These are phyloP conservation scores for Spodoptera frugiperda DNA, from an alignment of 1,140 invertebrate genomes.

Conservation along the genomic window DNA sequence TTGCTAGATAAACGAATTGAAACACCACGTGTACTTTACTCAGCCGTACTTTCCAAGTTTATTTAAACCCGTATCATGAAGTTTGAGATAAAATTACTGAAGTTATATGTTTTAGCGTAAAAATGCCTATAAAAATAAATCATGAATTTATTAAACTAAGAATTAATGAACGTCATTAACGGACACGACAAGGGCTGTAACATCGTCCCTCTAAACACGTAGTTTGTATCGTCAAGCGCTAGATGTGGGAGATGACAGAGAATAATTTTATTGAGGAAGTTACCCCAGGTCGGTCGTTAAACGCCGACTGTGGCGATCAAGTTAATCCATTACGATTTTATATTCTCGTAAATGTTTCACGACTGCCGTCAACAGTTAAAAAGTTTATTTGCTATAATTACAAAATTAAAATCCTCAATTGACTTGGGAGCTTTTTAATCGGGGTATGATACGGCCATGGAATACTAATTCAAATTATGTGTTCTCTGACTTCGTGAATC, in stretches of 20 bases:
- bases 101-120: no score
- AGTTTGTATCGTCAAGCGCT: conserved; percentile 39
- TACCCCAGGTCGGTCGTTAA: conserved; percentile 78
- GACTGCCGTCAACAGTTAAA: conserved; percentile 73
- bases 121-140: no score
- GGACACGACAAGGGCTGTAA: neutral
- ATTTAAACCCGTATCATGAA: no score
- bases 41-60: no score
- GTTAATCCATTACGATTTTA: conserved; percentile 84
- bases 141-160: no score
- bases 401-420: conserved; percentile 54
- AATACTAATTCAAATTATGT: neutral
- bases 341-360: conserved; percentile 82
- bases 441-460: neutral
- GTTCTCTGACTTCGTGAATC: conserved; percentile 3
- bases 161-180: no score
- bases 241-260: conserved; percentile 65
- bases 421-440: conserved; percentile 28
- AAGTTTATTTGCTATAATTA: conserved; percentile 72
- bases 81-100: no score
- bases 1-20: no score
- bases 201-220: conserved; percentile 9
- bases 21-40: no score
- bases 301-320: conserved; percentile 74
- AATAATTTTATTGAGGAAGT: conserved; percentile 85